phyloP scores from a whole-genome alignment of 2,888 invertebrate species.

The Tetramorium bicarinatum region DNA sequence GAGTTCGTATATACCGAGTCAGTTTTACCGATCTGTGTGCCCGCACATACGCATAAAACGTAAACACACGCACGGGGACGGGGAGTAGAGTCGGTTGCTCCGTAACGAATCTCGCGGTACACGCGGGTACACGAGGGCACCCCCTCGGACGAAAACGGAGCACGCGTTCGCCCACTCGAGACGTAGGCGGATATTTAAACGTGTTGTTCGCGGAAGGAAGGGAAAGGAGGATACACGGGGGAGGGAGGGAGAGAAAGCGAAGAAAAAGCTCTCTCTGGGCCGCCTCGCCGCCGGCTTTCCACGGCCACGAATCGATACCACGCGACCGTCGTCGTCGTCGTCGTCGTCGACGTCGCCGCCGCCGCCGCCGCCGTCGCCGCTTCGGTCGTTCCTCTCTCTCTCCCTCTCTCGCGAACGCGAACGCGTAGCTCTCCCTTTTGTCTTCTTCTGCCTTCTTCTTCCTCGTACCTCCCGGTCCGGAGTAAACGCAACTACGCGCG shows the following conservation, averaged over 20 bases:
- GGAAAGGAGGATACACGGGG: slow-evolving; percentile 52
- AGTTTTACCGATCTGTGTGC: slow-evolving; percentile 13
- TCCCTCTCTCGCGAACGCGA: slow-evolving; percentile 57
- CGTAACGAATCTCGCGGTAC: slow-evolving; percentile 38
- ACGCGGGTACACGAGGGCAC: not conserved
- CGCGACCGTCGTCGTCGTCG: slow-evolving; percentile 79
- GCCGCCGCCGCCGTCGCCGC: slow-evolving; percentile 47
- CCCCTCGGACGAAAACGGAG: slow-evolving; percentile 17
- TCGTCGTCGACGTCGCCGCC: slow-evolving; percentile 56
- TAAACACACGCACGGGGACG: slow-evolving; percentile 29
- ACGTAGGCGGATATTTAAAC: slow-evolving; percentile 37
- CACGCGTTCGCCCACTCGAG: slow-evolving; percentile 9
- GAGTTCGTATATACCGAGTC: not conserved
- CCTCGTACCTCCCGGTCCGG: not conserved
- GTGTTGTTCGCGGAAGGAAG: slow-evolving; percentile 27
- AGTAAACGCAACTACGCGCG: slow-evolving; percentile 25
- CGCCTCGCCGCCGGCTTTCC: slow-evolving; percentile 79
- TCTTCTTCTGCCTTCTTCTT: not conserved
- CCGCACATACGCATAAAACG: slow-evolving; percentile 16
- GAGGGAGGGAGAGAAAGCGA: slow-evolving; percentile 70
- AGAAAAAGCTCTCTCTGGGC: slow-evolving; percentile 75
- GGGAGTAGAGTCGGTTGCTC: slow-evolving; percentile 37
- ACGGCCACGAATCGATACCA: slow-evolving; percentile 83
- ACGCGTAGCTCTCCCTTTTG: slow-evolving; percentile 37
- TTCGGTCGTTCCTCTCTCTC: slow-evolving; percentile 69